Base-by-base conservation (phyloP, 2,797 vertebrate species). In the Galago senegalensis region DNA sequence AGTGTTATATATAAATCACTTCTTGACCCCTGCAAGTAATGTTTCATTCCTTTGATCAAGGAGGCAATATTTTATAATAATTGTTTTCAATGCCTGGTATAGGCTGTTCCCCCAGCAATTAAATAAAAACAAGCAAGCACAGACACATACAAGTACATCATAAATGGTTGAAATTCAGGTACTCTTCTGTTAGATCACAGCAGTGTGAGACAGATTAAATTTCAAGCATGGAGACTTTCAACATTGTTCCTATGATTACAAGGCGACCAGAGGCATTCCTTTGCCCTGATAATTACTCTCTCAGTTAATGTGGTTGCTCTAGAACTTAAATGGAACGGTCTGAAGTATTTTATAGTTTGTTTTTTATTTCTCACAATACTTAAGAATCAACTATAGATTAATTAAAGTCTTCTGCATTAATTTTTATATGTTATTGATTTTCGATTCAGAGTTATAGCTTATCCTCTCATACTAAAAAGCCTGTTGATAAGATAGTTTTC, bases 61-160 rank as follows among this genome's bases (percentile, higher is more conserved):
- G 34, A 96, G 23, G 60, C 67, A 85, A 56, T 80, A 87, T 93
- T 96, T 88, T 86, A 89, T 87, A 95, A 90, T 94, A 96, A 96
- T 81, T 97, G 65, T 97, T 97, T 91, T 70, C 85, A 96, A 80
- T 63, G 37, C 77, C 73, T 65, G 60, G 75, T 31, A 37, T 25
- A 81, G 40, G 53, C 16, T 23, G 46, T 67, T 69, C 31, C 69
- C 2, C 7, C 53, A 88, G 16, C 46, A 94, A 87, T 94, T 93
- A 83, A 94, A 70, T 49, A 73, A 88, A 97, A 96, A 76, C 46
- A 92, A 65, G 27, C 56, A 75, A 94, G 56, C 56, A 65, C 20
- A 80, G 69, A 83, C 67, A 86, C 83, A 88, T 34, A 31, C 40
- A 81, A 56, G 61, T 21, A 16, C 18, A 93, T 61, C 79, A 92